These are phyloP conservation scores for Sebastes nivosus DNA, from an alignment of 2,797 vertebrate genomes.

Conservation along the genomic window DNA sequence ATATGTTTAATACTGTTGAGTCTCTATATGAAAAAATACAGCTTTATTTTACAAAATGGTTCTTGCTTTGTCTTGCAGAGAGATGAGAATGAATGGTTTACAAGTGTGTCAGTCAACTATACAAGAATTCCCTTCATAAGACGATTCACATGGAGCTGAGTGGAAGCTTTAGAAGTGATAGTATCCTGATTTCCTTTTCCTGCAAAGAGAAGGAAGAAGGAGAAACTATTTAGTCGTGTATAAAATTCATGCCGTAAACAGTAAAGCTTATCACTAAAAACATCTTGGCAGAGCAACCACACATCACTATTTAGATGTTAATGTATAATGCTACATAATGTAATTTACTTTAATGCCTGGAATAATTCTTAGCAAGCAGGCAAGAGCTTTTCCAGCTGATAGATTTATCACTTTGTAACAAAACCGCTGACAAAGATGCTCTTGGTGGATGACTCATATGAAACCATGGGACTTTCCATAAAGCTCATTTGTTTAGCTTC, in stretches of 20 bases:
- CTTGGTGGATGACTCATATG: background rate
- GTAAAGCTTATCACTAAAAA: background rate
- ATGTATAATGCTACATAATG: background rate
- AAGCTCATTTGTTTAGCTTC: background rate
- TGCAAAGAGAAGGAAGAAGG: slow-evolving; percentile 66
- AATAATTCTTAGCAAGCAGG: background rate
- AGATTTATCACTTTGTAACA: background rate
- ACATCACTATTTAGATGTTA: background rate
- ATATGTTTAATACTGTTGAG: slow-evolving; percentile 87
- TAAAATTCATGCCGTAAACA: background rate
- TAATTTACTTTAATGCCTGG: background rate
- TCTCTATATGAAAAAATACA: slow-evolving; percentile 96
- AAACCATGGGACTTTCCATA: background rate
- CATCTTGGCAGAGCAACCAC: background rate
- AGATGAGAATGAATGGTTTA: slow-evolving; percentile 73
- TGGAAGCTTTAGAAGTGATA: slow-evolving; percentile 85
- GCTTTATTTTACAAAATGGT: slow-evolving; percentile 90
- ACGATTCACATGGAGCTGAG: slow-evolving; percentile 50
- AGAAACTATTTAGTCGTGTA: background rate
- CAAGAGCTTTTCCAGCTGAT: background rate
- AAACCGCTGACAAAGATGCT: background rate
- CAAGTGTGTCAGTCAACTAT: slow-evolving; percentile 67
- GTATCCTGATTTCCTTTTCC: slow-evolving; percentile 92
- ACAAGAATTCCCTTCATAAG: slow-evolving; percentile 64
- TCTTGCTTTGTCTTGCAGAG: slow-evolving; percentile 72